Conservation (phyloP, 2,797 vertebrate genomes). For the Nothura maculosa region DNA sequence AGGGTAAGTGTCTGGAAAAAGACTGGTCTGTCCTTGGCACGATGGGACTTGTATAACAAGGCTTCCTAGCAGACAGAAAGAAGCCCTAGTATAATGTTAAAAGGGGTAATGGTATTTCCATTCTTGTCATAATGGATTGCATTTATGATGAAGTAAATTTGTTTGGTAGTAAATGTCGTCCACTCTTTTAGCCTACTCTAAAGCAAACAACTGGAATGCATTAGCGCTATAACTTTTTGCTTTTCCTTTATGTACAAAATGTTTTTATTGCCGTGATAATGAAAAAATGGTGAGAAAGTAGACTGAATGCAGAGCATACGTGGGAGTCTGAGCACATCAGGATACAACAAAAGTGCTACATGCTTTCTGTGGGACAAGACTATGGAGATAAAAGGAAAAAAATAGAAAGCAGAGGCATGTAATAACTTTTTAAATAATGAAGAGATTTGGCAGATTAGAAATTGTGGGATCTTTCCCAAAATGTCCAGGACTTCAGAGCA, state of each 20-base stretch:
- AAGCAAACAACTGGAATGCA: background rate
- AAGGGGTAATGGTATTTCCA: constrained; percentile 17
- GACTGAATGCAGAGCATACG: background rate
- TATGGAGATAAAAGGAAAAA: background rate
- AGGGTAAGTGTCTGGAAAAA: constrained; percentile 88
- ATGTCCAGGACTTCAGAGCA: background rate
- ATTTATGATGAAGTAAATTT: constrained; percentile 34
- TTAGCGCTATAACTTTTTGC: background rate
- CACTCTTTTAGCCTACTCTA: constrained; percentile 24
- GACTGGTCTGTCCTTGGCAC: constrained; percentile 73
- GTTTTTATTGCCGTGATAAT: background rate
- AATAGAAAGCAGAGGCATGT: background rate
- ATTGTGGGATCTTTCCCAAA: background rate
- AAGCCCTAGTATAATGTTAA: background rate
- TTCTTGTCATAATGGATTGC: constrained; percentile 16
- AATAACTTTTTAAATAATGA: background rate
- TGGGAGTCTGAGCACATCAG: background rate
- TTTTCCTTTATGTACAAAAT: background rate
- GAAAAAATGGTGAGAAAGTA: background rate
- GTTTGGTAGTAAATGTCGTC: background rate
- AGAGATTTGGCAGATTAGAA: background rate
- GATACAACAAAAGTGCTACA: background rate
- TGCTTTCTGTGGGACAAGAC: background rate
- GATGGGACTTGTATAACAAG: constrained; percentile 49
- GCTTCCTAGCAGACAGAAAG: constrained; percentile 35